Base-by-base conservation (phyloP, 2,888 invertebrate genomes). In the Spatulosminthurus flaviceps region DNA sequence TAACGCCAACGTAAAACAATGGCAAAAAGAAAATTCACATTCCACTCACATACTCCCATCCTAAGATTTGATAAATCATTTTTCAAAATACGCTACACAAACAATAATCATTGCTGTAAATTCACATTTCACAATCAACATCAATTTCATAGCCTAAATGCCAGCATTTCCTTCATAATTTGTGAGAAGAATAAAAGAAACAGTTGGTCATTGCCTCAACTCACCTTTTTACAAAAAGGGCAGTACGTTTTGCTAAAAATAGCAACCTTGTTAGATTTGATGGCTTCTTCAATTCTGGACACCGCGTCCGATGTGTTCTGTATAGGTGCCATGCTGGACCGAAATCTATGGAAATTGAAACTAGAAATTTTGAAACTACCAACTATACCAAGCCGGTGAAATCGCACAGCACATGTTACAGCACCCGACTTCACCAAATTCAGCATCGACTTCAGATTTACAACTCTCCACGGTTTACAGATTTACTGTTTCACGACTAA, bases 221-320 rank as follows among this genome's bases (percentile, higher is more conserved):
- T 86, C 84, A 90, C 89, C 88, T 88, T 88, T 1, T 78, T 81
- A 86, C 90, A 90, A 82, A 87, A 90, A 0, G 89, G 89, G 85
- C 90, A 90, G 26, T 87, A 87, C 1, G 89, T 87, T 84, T 89
- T 90, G 85, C 89, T 89, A 86, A 90, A 90, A 21, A 90, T 85
- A 86, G 89, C 87, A 24, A 90, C 88, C 75, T 86, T 86, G 81
- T 88, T 88, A 16, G 84, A 81, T 11, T 85, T 84, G 43, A 89
- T 87, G 26, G 87, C 83, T 22, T 87, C 66, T 7, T 87, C 86
- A 7, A 86, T 75, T 28, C 69, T 70, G 0, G 42, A 69, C 72
- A 67, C 24, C 24, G 78, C 75, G n/a, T 79, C 79, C 24, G 82
- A 80, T 16, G 70, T 41, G 21, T 29, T 26, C 2, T 24, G 60